Base-by-base conservation (phyloP, 2,888 invertebrate genomes). In the Harpalus rufipes region DNA sequence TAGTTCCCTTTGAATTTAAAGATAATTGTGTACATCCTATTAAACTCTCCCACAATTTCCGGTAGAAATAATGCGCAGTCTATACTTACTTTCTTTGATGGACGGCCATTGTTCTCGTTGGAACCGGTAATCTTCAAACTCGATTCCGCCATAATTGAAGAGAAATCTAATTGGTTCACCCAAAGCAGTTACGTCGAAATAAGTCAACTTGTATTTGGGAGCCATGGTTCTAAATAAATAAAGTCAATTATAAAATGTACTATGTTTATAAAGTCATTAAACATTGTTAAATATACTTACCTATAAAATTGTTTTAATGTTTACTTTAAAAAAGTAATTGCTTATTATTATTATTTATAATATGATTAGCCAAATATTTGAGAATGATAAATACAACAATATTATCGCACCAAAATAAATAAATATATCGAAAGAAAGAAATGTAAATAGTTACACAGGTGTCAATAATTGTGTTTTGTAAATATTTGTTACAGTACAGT, bases 161-260 rank as follows among this genome's bases (percentile, higher is more conserved):
- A 95, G 90, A 86, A 93, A 93, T 86, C 94, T 92, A 87, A 94
- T 92, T 59, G 94, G 93, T 89, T 95, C 95, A 58, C 92, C 94
- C 72, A 94, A 90, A 14, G 93, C 94, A 89, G 92, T 93, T 21
- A 94, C 91, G 87, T 93, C 91, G 89, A 94, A 95, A 87, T 95
- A 95, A 85, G 92, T 93, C 41, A 95, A 88, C 86, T 93, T 94
- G 90, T 93, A 94, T 87, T 91, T 89, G 61, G 93, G 90, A 79
- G 90, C 88, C 89, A 89, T 89, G 78, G 8, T 59, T 7, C 78
- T 78, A n/a, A 32, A 72, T 41, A 32, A 74, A 18, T 7, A 72
- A 32, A 12, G 10, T 63, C 25, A 8, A 18, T 63, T 63, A 63
- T 59, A 59, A 14, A 59, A 59, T 14, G n/a, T 7, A 14, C 14